These are phyloP conservation scores for Holothuria glaberrima DNA, from an alignment of 35 echinoderm and acorn worm species.

Conservation along the genomic window DNA sequence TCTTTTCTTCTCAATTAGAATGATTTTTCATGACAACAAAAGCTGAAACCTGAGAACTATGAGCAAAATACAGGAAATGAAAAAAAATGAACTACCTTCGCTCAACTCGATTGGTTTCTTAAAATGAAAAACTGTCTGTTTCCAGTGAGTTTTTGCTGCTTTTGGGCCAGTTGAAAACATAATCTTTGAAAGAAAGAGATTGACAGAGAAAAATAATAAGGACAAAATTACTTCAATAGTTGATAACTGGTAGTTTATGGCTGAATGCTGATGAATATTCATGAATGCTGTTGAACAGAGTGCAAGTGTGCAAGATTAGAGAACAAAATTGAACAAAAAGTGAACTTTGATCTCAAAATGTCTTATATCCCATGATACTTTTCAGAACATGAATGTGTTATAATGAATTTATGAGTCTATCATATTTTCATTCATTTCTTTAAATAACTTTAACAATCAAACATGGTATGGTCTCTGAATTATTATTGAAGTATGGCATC, in stretches of 20 bases:
- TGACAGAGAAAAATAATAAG: not conserved
- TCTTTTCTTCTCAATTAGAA: too few relatives aligned
- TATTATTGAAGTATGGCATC: too few relatives aligned
- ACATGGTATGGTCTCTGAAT: too few relatives aligned
- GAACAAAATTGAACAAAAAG: too few relatives aligned
- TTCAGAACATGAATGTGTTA: too few relatives aligned
- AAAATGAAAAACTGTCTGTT: conserved; percentile 87
- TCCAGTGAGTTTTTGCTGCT: conserved; percentile 88
- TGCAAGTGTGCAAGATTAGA: not conserved
- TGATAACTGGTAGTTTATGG: too few relatives aligned
- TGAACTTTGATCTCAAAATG: too few relatives aligned
- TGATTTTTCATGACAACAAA: too few relatives aligned
- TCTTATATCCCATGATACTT: too few relatives aligned
- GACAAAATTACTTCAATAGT: not conserved
- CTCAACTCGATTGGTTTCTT: conserved; percentile 71
- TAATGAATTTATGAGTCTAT: too few relatives aligned
- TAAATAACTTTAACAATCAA: not conserved
- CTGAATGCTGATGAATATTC: too few relatives aligned
- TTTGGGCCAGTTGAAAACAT: conserved; percentile 90
- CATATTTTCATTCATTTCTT: too few relatives aligned
- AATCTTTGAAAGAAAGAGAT: conserved; percentile 50
- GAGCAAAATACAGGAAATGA: not conserved
- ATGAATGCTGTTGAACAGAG: not conserved
- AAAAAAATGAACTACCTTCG: conserved; percentile 23
- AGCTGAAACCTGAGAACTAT: not conserved